phyloP scores from a whole-genome alignment of 2,888 invertebrate genomes.

The Caenorhabditis virilis region DNA sequence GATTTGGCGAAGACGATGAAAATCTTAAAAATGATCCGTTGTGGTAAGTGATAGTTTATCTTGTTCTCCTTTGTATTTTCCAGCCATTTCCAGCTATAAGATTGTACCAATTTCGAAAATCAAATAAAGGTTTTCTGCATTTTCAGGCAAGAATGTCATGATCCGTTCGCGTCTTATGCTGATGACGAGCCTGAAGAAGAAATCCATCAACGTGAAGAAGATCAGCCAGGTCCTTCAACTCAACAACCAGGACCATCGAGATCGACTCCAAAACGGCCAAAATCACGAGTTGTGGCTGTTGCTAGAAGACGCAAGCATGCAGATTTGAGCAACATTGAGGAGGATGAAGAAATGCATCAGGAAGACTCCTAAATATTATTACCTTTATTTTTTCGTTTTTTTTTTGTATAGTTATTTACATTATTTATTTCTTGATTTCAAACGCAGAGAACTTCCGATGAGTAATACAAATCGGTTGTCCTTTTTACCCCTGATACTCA shows the following conservation, averaged over 20 bases:
- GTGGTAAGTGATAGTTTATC: too few relatives aligned
- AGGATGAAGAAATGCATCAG: neutral
- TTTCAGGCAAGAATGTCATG: constrained; percentile 1
- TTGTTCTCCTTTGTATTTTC: too few relatives aligned
- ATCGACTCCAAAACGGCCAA: neutral
- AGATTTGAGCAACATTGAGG: neutral
- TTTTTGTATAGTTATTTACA: neutral
- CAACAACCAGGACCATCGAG: constrained; percentile 2
- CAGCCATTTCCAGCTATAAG: too few relatives aligned
- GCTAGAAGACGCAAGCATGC: neutral
- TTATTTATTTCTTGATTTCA: neutral
- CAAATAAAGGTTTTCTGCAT: too few relatives aligned
- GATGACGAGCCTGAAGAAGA: neutral
- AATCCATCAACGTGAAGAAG: neutral
- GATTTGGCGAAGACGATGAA: constrained; percentile 7
- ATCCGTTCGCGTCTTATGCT: neutral
- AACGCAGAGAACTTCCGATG: too few relatives aligned
- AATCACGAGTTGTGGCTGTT: too few relatives aligned
- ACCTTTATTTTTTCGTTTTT: neutral
- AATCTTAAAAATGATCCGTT: neutral
- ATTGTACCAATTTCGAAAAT: too few relatives aligned
- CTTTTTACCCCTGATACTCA: too few relatives aligned
- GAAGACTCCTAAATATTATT: neutral
- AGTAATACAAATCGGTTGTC: too few relatives aligned
- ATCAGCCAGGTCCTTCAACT: too few relatives aligned